Evolutionary conservation across 2,797 vertebrate genomes (phyloP), one percentile per base, ranked within the genome.

Genomic region (Protonibea diacanthus): DNA sequence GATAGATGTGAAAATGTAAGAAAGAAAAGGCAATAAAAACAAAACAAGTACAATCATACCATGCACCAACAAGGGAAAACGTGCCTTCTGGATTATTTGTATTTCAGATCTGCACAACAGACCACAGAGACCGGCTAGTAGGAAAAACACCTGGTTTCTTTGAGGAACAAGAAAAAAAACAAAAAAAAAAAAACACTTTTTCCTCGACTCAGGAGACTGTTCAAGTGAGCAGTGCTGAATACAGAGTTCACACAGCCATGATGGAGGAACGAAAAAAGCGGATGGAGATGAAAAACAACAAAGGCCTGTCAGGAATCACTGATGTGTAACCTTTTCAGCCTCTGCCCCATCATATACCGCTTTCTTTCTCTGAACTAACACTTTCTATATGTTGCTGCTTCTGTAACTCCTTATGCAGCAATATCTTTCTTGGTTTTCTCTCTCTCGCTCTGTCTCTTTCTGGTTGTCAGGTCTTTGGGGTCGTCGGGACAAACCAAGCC

Each of bases 261-360:
- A 85, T 74, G 83, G 64, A 76, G 47, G 76, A 71, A 83, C 59
- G 40, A 72, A 79, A 80, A 44, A 79, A 74, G 45, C 78, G 40
- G 25, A 52, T 65, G 40, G 69, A 57, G 64, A 78, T 78, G 80
- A 75, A 84, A 79, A 81, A 74, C 38, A 69, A 62, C 44, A 85
- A 81, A 78, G 74, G 57, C 68, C 78, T 86, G 85, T 87, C 86
- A 88, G 74, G 65, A 89, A 84, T 75, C 75, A 85, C 71, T 85
- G 86, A 89, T 76, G 88, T 88, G 71, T 62, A 80, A 81, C 85
- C 72, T 83, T 71, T 76, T 80, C 74, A 80, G 49, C 75, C 52
- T 73, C 57, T 58, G 55, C 72, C 47, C 47, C 74, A 40, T 60
- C 4, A 0, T 51, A 48, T 40, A 20, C 21, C 4, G n/a, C 58